Conservation (phyloP, 2,113 vertebrate genomes). For the Chrysemys picta region DNA sequence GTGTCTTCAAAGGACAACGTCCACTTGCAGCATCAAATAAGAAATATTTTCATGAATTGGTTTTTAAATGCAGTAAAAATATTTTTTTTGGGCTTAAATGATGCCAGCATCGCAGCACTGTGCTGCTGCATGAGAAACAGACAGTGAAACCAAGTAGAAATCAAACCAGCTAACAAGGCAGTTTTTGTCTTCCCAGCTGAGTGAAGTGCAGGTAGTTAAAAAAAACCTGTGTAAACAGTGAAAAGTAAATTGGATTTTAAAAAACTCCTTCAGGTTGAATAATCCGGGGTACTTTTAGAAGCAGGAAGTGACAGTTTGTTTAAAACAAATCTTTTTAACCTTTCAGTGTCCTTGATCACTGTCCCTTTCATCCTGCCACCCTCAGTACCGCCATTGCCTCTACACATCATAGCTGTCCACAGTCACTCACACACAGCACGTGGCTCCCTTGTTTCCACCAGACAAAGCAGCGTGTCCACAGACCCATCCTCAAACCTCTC, state of each 20-base stretch:
- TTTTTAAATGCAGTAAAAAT: neutral
- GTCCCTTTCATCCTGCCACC: neutral
- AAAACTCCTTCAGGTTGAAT: neutral
- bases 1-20: neutral
- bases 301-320: neutral
- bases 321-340: neutral
- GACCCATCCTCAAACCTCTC: neutral
- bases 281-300: neutral
- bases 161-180: neutral
- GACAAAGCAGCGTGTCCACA: neutral
- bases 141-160: neutral
- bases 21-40: neutral
- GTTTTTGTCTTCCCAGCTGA: neutral
- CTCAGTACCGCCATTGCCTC: neutral
- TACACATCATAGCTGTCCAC: neutral
- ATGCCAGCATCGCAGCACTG: neutral
- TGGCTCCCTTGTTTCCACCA: neutral
- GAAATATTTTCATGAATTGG: neutral
- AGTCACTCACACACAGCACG: neutral
- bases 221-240: neutral
- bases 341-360: neutral
- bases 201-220: neutral
- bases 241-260: neutral
- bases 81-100: neutral
- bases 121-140: neutral